Evolutionary conservation across 35 echinoderm and acorn worm genomes (phyloP).

Genomic region (Ophiothrix spiculata): DNA sequence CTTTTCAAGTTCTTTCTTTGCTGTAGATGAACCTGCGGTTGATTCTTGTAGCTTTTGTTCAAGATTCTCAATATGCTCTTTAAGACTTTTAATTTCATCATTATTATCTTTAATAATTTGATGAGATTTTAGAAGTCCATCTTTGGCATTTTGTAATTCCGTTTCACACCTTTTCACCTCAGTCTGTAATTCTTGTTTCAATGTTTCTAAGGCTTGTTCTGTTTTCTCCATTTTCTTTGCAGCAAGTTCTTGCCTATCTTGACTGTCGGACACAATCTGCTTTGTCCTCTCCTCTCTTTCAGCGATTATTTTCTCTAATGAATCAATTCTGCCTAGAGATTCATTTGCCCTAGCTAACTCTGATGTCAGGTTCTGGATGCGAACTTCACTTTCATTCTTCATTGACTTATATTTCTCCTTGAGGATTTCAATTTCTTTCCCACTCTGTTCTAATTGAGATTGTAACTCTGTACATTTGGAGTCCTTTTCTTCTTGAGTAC

Average conservation of each 20-base stretch:
- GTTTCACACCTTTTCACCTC: background rate
- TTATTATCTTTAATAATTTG: background rate
- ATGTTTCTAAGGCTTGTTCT: background rate
- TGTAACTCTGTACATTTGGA: background rate
- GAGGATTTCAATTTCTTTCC: background rate
- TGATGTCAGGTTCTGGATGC: background rate
- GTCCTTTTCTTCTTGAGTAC: background rate
- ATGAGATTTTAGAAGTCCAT: background rate
- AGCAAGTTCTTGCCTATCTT: too few species aligned
- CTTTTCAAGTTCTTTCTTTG: background rate
- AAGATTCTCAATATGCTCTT: background rate
- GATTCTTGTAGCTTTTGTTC: background rate
- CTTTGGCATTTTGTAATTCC: background rate
- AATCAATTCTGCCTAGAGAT: background rate
- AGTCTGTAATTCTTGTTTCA: background rate
- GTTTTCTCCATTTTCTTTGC: background rate
- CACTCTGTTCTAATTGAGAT: background rate
- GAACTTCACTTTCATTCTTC: background rate
- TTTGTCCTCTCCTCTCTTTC: background rate
- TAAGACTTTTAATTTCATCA: background rate
- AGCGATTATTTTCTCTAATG: background rate
- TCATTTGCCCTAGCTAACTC: background rate
- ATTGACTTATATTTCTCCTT: background rate
- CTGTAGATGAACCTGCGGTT: background rate
- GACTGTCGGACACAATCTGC: too few species aligned